These are phyloP conservation scores for Dynastes tityus DNA, from an alignment of 2,888 invertebrate genomes.

Conservation along the genomic window DNA sequence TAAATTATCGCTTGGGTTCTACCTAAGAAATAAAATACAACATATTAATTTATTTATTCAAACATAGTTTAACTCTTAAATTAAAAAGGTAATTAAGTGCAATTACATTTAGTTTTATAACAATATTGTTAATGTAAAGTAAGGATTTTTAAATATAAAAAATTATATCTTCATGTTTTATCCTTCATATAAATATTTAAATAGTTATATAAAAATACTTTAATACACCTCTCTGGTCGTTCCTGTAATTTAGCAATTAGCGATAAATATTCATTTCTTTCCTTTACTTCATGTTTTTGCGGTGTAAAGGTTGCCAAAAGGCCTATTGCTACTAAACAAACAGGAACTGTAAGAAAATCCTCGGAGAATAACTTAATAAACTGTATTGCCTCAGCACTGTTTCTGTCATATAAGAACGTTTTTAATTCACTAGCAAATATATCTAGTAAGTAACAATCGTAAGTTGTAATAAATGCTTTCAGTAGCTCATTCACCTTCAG, in stretches of 20 bases:
- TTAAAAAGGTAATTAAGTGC: too few relatives aligned
- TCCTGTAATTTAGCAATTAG: neutral
- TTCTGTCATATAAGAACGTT: neutral
- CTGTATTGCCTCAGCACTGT: neutral
- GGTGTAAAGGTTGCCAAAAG: neutral
- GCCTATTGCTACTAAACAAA: constrained; percentile 9
- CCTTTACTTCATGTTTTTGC: neutral
- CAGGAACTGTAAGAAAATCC: neutral
- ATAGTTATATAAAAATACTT: neutral
- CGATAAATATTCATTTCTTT: neutral
- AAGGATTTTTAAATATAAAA: too few relatives aligned
- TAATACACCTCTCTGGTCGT: neutral
- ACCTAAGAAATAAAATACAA: too few relatives aligned
- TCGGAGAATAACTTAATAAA: constrained; percentile 9
- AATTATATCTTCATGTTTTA: too few relatives aligned
- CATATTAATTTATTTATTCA: too few relatives aligned
- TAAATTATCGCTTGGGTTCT: too few relatives aligned
- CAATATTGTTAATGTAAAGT: too few relatives aligned
- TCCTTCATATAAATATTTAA: neutral
- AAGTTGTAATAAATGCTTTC: neutral
- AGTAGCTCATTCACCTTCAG: neutral
- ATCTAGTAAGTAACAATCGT: neutral
- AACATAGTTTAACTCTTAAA: too few relatives aligned
- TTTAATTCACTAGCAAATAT: neutral
- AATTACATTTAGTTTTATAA: too few relatives aligned